Evolutionary conservation across 2,888 invertebrate genomes (phyloP).

Genomic region (Himalopsyche tibetana): DNA sequence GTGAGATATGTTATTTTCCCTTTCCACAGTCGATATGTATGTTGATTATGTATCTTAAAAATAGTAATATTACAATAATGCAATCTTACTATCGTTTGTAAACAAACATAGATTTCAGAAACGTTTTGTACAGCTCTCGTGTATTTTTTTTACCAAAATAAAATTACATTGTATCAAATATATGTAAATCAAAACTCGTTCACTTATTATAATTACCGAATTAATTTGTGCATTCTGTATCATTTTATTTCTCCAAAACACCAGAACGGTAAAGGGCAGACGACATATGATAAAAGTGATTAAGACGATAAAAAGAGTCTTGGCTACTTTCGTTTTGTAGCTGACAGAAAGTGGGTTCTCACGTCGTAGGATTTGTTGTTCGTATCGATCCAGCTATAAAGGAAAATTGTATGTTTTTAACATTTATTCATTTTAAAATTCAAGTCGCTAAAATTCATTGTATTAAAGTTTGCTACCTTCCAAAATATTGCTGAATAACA

Average conservation of each 20-base stretch:
- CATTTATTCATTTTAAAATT: too few species aligned
- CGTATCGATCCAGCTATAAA: slow-evolving; percentile 80
- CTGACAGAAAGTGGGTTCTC: slow-evolving; percentile 80
- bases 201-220: slow-evolving; percentile 72
- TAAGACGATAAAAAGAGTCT: slow-evolving; percentile 83
- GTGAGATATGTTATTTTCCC: too few species aligned
- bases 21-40: too few species aligned
- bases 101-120: too few species aligned
- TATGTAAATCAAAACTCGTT: too few species aligned
- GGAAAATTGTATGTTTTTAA: not conserved
- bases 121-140: too few species aligned
- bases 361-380: slow-evolving; percentile 78
- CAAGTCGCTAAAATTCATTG: slow-evolving; percentile 70
- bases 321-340: slow-evolving; percentile 82
- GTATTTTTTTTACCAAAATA: too few species aligned
- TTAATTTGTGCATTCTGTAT: slow-evolving; percentile 72
- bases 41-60: too few species aligned
- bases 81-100: too few species aligned
- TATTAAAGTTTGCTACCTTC: slow-evolving; percentile 72
- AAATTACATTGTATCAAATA: too few species aligned
- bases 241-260: slow-evolving; percentile 80
- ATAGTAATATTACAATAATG: too few species aligned
- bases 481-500: slow-evolving; percentile 84
- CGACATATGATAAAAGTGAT: slow-evolving; percentile 82
- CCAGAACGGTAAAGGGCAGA: slow-evolving; percentile 84